Percentiles rank a stretch among this genome's conserved stretches.
Conservation (phyloP, 2,888 invertebrate genomes). For the Drosophila algonquin region DNA sequence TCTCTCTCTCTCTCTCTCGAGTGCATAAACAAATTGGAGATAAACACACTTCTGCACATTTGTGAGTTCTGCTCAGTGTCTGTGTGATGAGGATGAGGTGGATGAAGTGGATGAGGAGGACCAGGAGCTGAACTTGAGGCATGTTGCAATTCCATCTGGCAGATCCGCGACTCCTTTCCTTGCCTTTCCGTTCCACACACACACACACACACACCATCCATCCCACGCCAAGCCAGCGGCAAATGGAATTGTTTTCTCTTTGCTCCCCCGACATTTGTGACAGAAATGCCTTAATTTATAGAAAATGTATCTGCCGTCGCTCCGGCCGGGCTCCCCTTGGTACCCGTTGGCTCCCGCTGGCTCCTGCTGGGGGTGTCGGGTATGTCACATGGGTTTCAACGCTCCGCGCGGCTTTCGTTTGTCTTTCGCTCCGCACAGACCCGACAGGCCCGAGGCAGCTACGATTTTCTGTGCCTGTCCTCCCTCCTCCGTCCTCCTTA, state of each 20-base stretch:
- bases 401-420: slow-evolving; percentile 50
- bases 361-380: slow-evolving; percentile 26
- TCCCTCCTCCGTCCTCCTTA: too few species aligned
- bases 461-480: slow-evolving; percentile 5
- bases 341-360: slow-evolving; percentile 9
- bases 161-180: slow-evolving; percentile 37
- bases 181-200: not conserved
- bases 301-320: slow-evolving; percentile 62
- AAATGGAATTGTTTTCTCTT: slow-evolving; percentile 71
- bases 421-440: slow-evolving; percentile 49
- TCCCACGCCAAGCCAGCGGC: slow-evolving; percentile 11
- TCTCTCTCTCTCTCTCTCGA: slow-evolving; percentile 5
- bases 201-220: not conserved
- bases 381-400: slow-evolving; percentile 48
- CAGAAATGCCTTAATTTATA: slow-evolving; percentile 68
- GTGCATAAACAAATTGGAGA: slow-evolving; percentile 53
- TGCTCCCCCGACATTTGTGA: slow-evolving; percentile 48
- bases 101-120: not conserved
- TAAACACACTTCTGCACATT: slow-evolving; percentile 33
- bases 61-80: not conserved
- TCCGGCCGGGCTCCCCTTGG: slow-evolving; percentile 4
- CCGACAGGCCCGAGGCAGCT: slow-evolving; percentile 28
- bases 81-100: not conserved
- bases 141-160: slow-evolving; percentile 44
- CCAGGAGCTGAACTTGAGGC: slow-evolving; percentile 32